phyloP scores from a whole-genome alignment of 2,113 vertebrate genomes.

The Melanerpes formicivorus region DNA sequence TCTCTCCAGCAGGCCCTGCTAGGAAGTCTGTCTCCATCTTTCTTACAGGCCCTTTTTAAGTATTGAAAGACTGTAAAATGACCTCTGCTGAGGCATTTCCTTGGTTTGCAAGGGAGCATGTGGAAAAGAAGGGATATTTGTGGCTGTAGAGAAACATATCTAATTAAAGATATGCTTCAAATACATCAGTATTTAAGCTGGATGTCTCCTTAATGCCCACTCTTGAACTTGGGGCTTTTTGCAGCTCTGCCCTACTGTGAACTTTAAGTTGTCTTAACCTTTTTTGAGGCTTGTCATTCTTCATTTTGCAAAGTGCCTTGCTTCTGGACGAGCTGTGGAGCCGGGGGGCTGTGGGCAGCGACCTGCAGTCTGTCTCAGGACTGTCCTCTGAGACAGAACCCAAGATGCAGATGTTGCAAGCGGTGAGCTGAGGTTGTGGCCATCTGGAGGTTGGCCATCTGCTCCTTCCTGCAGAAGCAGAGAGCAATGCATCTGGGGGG shows the following conservation, averaged over 20 bases:
- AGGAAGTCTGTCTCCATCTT: too few species aligned
- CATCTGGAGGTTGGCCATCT: slow-evolving; percentile 42
- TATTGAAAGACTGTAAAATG: too few species aligned
- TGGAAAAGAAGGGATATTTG: background rate
- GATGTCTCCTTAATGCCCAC: background rate
- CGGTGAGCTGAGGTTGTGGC: background rate
- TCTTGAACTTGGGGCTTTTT: background rate
- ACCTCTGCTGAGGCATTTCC: background rate
- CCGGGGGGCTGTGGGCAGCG: background rate
- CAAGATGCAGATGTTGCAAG: slow-evolving; percentile 26
- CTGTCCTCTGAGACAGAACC: background rate
- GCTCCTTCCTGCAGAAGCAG: background rate
- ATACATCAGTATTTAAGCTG: background rate
- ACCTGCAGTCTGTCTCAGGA: slow-evolving; percentile 33
- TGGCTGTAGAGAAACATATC: background rate
- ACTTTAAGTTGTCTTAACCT: slow-evolving; percentile 1
- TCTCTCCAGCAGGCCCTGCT: too few species aligned
- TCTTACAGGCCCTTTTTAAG: too few species aligned
- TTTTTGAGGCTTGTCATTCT: slow-evolving; percentile 30
- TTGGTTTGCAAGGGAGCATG: background rate
- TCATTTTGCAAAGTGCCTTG: slow-evolving; percentile 10
- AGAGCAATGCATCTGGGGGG: background rate
- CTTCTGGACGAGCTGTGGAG: background rate
- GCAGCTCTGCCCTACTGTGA: background rate
- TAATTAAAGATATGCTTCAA: background rate